Evolutionary conservation across 2,888 invertebrate genomes (phyloP).

Genomic region (Hydrotaea diabolus): DNA sequence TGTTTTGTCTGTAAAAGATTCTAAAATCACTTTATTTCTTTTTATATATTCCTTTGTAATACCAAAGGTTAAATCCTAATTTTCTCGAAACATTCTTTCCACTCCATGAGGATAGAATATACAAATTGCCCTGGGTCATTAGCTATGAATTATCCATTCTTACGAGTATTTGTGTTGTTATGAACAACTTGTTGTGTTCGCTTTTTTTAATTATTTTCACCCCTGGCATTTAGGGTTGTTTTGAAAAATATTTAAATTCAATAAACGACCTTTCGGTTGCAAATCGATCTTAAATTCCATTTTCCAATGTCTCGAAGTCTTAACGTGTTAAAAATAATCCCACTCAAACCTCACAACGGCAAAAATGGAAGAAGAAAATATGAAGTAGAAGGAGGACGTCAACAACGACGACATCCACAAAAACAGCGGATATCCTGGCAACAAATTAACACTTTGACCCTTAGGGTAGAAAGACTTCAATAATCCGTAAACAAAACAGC

Average conservation of each 20-base stretch:
- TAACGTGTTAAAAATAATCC: not conserved
- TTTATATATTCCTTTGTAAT: too few relatives aligned
- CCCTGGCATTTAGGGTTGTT: not conserved
- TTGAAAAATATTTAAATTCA: not conserved
- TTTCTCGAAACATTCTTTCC: too few relatives aligned
- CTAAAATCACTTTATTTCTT: too few relatives aligned
- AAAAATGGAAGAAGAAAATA: not conserved
- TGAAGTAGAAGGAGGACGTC: not conserved
- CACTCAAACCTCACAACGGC: not conserved
- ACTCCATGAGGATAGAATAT: too few relatives aligned
- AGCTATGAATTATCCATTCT: not conserved
- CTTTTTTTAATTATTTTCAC: not conserved
- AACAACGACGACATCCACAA: not conserved
- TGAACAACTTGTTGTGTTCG: not conserved
- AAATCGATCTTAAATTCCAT: not conserved
- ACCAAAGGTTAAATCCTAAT: too few relatives aligned
- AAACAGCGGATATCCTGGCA: slow-evolving; percentile 30
- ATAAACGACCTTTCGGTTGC: not conserved
- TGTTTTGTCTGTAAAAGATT: too few relatives aligned
- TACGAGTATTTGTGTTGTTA: too few relatives aligned
- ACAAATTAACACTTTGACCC: slow-evolving; percentile 58
- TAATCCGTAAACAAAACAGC: not conserved
- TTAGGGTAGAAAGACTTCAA: slow-evolving; percentile 6
- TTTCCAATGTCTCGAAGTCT: not conserved
- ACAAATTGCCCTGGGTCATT: too few relatives aligned